Base-by-base conservation (phyloP, 2,888 invertebrate genomes). In the Chymomyza amoena region DNA sequence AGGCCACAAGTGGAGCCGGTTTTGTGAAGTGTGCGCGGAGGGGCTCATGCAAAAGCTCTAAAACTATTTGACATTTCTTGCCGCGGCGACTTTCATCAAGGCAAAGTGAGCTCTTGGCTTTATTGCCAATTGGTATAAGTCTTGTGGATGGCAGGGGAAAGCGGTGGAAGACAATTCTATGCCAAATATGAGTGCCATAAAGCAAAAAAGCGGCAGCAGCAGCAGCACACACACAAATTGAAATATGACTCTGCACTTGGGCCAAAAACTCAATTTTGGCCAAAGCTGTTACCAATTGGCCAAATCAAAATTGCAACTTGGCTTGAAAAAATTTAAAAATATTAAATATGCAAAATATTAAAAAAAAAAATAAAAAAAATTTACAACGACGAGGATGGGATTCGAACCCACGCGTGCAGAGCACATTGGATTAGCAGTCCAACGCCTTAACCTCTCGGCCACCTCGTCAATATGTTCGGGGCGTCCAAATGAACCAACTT, bases 371-470 rank as follows among this genome's bases (percentile, higher is more conserved):
- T 4, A 45, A 45, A 45, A 45, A 45, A 45, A 45, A 6, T 15
- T 13, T 1, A 1, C 13, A 10, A 10, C 94, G 94, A 94, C 94
- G 94, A 94, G 94, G 95, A 95, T 95, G 95, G 95, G 95, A 95
- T 95, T 95, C 95, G 95, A 95, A 95, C 95, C 95, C 95, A 95
- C 95, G 95, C 95, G 95, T 94, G 95, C 94, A 95, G 94, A 95
- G 94, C 95, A 94, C 95, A 95, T 95, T 95, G 95, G 95, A 95
- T 95, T 95, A 95, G 95, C 95, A 95, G 95, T 95, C 95, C 95
- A 95, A 95, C 95, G 95, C 95, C 95, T 95, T 95, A 95, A 95
- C 95, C 95, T 94, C 95, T 95, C 95, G 95, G 95, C 95, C 95
- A 95, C 95, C 95, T 95, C 95, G 95, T 95, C 95, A 13, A 13